Evolutionary conservation across 2,797 vertebrate species (phyloP).

Genomic region (Delichon dasypus): DNA sequence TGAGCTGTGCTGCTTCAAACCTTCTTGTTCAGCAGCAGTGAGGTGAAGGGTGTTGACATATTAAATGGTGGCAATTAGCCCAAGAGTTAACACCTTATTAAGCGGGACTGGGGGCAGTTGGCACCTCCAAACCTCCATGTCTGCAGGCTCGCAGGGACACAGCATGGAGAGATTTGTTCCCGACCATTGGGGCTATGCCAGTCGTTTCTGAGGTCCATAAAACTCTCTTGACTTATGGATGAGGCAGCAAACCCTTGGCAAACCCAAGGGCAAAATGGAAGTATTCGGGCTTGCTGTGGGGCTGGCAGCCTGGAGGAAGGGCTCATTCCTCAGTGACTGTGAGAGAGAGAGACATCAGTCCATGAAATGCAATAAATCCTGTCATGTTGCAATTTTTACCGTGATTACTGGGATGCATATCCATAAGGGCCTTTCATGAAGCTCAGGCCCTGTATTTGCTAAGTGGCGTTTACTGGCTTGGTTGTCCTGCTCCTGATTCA

Average conservation of each 20-base stretch:
- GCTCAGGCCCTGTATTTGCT: background rate
- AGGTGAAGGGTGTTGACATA: conserved; percentile 46
- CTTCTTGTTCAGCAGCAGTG: background rate
- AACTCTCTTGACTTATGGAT: background rate
- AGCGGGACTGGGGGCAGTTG: background rate
- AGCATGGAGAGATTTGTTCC: background rate
- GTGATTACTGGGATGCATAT: background rate
- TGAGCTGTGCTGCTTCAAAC: background rate
- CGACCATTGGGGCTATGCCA: fast-evolving
- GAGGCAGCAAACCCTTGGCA: background rate
- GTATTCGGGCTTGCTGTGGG: background rate
- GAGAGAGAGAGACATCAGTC: fast-evolving
- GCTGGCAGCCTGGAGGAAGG: background rate
- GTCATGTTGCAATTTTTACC: background rate
- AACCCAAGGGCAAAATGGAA: fast-evolving
- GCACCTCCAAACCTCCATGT: background rate
- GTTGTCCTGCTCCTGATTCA: background rate
- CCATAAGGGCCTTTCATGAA: background rate
- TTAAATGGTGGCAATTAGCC: conserved; percentile 40
- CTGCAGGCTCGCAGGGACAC: background rate
- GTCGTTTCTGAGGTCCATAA: background rate
- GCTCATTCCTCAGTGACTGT: background rate
- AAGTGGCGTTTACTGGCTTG: background rate
- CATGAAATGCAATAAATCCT: background rate
- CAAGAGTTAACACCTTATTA: conserved; percentile 50